Evolutionary conservation across 2,797 vertebrate species (phyloP).

Genomic region (Heteromormyrus szaboi): DNA sequence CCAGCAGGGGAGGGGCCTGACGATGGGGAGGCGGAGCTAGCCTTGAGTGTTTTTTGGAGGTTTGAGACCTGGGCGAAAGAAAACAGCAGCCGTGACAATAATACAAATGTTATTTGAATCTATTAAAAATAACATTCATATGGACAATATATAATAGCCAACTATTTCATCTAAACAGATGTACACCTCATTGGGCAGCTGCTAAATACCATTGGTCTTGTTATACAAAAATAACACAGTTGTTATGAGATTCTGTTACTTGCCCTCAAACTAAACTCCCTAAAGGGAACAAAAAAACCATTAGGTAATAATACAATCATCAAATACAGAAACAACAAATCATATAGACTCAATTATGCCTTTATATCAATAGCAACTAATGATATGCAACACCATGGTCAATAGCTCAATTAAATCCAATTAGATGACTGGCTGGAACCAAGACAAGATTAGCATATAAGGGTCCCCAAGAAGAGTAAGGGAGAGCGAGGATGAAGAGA

Average conservation of each 20-base stretch:
- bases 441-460: neutral
- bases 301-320: neutral
- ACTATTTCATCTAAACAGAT: neutral
- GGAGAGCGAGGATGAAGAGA: neutral
- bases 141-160: neutral
- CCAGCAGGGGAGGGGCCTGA: constrained; percentile 77
- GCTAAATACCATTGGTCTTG: neutral
- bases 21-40: constrained; percentile 73
- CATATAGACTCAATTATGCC: neutral
- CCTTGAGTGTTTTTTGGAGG: constrained; percentile 94
- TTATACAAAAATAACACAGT: neutral
- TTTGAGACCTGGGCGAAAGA: constrained; percentile 76
- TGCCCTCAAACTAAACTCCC: neutral
- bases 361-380: neutral
- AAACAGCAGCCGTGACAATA: neutral
- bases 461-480: neutral
- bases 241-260: neutral
- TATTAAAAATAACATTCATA: neutral
- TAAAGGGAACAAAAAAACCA: neutral
- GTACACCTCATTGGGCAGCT: neutral
- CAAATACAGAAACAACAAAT: neutral
- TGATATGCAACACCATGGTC: neutral
- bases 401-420: neutral
- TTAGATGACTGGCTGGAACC: neutral
- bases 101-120: neutral